Evolutionary conservation across 1,140 invertebrate genomes (phyloP), one percentile per base, ranked within the genome.

Genomic region (Zeugodacus cucurbitae): DNA sequence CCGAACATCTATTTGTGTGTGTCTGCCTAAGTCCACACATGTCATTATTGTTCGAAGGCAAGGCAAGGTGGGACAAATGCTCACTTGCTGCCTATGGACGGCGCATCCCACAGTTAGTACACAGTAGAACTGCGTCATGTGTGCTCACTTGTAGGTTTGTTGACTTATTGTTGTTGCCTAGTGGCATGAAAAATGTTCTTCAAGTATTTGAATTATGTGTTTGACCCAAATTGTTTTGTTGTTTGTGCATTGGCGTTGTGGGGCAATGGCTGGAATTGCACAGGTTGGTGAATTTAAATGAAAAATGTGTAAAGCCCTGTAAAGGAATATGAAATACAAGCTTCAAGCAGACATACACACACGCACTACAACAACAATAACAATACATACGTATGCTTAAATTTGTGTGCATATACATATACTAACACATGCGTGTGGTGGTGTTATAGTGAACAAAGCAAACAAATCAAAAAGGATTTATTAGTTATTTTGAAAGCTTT

Each of bases 181-280:
- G 67, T 37, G 67, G 67, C 67, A 74, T 74, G 67, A 74, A 74
- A 74, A 74, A 74, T 74, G 67, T 74, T 37, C 67, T 74, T 74
- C 67, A 74, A 74, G 67, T 74, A 74, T 74, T 74, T 74, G 67
- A 74, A 74, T 74, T 74, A 74, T 74, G 34, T 74, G 67, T 74
- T 74, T 74, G 67, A 74, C 67, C 67, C 67, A 74, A 74, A 74
- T 74, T 74, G 67, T 74, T n/a, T 74, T 74, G 67, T 41, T 74
- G 67, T 74, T 37, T 37, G 67, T 74, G 34, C 34, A 34, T 37
- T 74, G 67, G 34, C 67, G 34, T 34, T 74, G 3, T 29, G 32
- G 1, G 22, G 67, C 32, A 41, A 74, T 20, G 20, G 32, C 32
- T 74, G 20, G 32, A 41, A n/a, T 22, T 74, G 67, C 34, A 74